A percentile compares a stretch with the other conserved stretches of the same genome.
These are phyloP conservation scores for Macrobrachium nipponense DNA, from an alignment of 1,140 invertebrate species.

Conservation along the genomic window DNA sequence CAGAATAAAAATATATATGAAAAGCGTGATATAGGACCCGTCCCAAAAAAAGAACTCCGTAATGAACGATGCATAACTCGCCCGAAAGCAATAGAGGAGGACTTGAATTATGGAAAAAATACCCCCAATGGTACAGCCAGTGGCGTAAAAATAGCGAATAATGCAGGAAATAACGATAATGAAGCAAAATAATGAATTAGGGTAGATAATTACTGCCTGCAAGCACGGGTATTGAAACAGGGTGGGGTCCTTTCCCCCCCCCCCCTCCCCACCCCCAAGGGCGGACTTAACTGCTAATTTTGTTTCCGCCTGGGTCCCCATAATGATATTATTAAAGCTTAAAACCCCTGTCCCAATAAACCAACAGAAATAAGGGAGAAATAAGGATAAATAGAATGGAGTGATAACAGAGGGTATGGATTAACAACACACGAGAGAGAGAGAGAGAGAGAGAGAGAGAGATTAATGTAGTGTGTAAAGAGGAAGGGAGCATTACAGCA, in stretches of 20 bases:
- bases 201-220: constrained; percentile 51
- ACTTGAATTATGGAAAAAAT: constrained; percentile 40
- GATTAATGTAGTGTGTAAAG: background rate
- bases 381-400: background rate
- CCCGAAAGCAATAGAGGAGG: constrained; percentile 6
- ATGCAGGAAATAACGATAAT: constrained; percentile 52
- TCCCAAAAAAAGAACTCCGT: too few relatives aligned
- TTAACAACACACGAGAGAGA: background rate
- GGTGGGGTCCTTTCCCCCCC: background rate
- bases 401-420: background rate
- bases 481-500: background rate
- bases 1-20: too few relatives aligned
- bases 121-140: constrained; percentile 33
- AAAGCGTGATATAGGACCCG: too few relatives aligned
- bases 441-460: background rate
- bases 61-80: too few relatives aligned
- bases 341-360: constrained; percentile 35
- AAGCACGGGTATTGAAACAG: constrained; percentile 40
- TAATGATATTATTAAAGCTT: constrained; percentile 51
- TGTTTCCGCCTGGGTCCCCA: constrained; percentile 15
- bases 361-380: constrained; percentile 35
- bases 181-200: constrained; percentile 29
- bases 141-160: constrained; percentile 50
- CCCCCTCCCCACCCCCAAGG: background rate
- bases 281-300: background rate